Percentiles rank a stretch among this genome's conserved stretches.
These are phyloP conservation scores for Polydesmus complanatus DNA, from an alignment of 2,888 invertebrate genomes.

Conservation along the genomic window DNA sequence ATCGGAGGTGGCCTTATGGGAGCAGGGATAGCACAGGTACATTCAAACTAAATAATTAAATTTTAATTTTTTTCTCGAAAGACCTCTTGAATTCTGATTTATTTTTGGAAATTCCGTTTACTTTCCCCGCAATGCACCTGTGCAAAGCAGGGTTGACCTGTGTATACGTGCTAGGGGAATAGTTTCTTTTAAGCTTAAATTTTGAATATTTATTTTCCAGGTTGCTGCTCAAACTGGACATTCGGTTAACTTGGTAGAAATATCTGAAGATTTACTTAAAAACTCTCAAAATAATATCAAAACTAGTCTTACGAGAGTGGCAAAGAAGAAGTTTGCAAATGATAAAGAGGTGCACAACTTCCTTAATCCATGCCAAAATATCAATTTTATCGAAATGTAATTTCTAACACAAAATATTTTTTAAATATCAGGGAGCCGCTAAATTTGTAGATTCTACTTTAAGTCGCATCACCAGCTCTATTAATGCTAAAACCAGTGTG, in stretches of 20 bases:
- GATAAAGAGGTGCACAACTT: slow-evolving; percentile 23
- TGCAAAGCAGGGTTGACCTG: too few relatives aligned
- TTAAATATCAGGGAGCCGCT: not conserved
- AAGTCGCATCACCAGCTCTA: not conserved
- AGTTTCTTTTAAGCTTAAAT: not conserved
- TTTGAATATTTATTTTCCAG: slow-evolving; percentile 34
- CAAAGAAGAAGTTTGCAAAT: slow-evolving; percentile 50
- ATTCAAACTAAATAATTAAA: too few relatives aligned
- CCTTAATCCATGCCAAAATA: not conserved
- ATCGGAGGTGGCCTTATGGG: slow-evolving; percentile 82
- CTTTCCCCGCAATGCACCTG: too few relatives aligned
- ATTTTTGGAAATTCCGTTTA: too few relatives aligned
- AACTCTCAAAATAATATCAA: slow-evolving; percentile 58
- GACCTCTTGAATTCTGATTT: too few relatives aligned
- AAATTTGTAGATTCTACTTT: not conserved
- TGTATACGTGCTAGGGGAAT: not conserved
- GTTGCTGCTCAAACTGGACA: slow-evolving; percentile 72
- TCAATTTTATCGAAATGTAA: not conserved
- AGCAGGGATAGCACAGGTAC: slow-evolving; percentile 77
- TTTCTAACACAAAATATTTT: not conserved
- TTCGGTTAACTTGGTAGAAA: slow-evolving; percentile 65
- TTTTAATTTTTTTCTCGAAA: too few relatives aligned
- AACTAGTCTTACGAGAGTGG: slow-evolving; percentile 55
- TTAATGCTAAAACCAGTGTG: not conserved
- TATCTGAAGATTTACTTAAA: slow-evolving; percentile 51